phyloP scores from a whole-genome alignment of 2,797 vertebrate genomes.

The Neosalanx taihuensis region DNA sequence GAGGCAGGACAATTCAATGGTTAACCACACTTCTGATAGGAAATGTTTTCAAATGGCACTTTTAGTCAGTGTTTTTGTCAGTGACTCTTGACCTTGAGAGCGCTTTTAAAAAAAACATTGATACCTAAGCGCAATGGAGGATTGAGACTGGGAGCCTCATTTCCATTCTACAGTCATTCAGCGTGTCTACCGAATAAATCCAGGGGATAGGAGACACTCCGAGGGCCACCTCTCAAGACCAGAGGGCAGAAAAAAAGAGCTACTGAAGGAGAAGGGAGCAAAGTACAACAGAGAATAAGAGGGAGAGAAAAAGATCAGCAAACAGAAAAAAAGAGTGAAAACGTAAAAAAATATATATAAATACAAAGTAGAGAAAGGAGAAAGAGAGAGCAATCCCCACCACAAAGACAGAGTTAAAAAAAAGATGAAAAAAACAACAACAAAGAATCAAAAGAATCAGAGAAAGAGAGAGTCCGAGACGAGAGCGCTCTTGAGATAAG shows the following conservation, averaged over 20 bases:
- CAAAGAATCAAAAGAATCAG: too few species aligned
- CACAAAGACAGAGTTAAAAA: too few species aligned
- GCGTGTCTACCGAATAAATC: constrained; percentile 33
- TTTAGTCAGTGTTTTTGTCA: constrained; percentile 18
- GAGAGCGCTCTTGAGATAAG: constrained; percentile 61
- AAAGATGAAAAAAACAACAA: too few species aligned
- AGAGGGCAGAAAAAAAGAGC: constrained; percentile 13
- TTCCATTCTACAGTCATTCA: constrained; percentile 43
- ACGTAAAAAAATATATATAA: not conserved
- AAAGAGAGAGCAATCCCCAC: not conserved
- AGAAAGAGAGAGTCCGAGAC: constrained; percentile 11
- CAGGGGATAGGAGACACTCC: constrained; percentile 17
- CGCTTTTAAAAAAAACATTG: constrained; percentile 35
- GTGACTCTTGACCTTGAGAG: constrained; percentile 51
- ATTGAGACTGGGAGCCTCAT: constrained; percentile 38
- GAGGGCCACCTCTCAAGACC: constrained; percentile 19
- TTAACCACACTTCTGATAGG: not conserved
- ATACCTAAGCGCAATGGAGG: constrained; percentile 20
- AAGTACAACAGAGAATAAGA: not conserved
- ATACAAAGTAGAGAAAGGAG: not conserved
- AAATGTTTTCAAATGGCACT: constrained; percentile 27
- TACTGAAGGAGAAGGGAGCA: not conserved
- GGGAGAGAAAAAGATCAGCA: not conserved
- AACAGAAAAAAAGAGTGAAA: not conserved
- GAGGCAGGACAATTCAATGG: not conserved